Conservation (phyloP, 2,888 invertebrate genomes). For the Orthosia gothica region DNA sequence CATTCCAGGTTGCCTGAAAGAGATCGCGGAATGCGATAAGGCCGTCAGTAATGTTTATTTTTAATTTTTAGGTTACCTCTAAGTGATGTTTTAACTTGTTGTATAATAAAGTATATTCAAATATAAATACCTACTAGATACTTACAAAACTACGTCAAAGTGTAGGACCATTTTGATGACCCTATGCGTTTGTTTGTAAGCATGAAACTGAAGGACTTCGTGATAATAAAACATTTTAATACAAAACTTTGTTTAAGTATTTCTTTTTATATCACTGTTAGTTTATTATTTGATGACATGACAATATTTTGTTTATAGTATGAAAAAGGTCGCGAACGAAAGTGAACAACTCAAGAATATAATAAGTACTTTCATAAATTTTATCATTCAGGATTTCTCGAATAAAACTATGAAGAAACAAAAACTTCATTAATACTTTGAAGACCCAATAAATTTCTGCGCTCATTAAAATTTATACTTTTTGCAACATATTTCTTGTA, state of each 20-base stretch:
- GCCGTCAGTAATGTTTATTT: no score
- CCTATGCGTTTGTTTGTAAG: slow-evolving; percentile 22
- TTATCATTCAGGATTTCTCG: no score
- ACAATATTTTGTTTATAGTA: neutral
- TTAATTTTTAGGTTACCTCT: no score
- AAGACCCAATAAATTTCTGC: slow-evolving; percentile 3
- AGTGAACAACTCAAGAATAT: no score
- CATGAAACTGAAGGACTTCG: neutral
- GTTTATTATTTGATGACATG: no score
- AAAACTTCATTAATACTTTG: neutral
- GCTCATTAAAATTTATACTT: neutral
- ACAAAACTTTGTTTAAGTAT: slow-evolving; percentile 20
- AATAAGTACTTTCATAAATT: no score
- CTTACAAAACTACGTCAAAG: neutral
- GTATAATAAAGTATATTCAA: no score
- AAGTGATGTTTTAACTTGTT: no score
- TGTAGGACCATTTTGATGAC: neutral
- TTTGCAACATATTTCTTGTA: no score
- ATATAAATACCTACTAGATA: no score
- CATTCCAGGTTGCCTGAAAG: no score
- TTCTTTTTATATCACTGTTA: neutral
- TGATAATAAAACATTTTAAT: slow-evolving; percentile 29
- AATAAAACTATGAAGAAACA: neutral
- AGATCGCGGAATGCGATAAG: no score
- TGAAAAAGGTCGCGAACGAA: neutral